Conservation (phyloP, 35 echinoderm and acorn worm species). For the Heliocidaris erythrogramma region DNA sequence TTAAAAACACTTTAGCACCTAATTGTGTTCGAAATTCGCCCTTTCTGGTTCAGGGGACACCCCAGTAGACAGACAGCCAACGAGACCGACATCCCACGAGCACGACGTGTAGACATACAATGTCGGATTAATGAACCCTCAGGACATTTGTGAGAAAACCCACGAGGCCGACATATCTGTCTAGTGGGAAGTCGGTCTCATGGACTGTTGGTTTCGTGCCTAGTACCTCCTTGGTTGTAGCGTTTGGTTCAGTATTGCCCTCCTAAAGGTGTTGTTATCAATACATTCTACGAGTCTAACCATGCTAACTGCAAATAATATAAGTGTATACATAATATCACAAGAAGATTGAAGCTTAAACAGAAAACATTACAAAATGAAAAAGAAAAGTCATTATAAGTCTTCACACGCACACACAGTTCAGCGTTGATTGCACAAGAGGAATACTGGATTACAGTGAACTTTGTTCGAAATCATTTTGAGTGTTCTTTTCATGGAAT, state of each 20-base stretch:
- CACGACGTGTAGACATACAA: too few species aligned
- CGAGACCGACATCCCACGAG: too few species aligned
- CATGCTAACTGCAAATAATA: background rate
- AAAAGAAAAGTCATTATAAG: background rate
- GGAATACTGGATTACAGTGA: background rate
- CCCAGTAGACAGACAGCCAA: too few species aligned
- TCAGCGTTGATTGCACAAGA: background rate
- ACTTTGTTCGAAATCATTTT: background rate
- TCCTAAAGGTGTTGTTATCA: background rate
- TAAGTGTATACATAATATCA: background rate
- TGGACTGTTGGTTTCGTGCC: too few species aligned
- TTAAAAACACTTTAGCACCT: too few species aligned
- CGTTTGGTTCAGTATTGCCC: background rate
- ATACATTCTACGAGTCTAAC: background rate
- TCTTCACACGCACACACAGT: background rate
- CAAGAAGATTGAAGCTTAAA: background rate
- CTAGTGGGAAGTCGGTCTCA: too few species aligned
- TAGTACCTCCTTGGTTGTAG: background rate
- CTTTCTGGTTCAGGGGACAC: too few species aligned
- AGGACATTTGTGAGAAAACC: background rate
- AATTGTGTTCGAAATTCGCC: too few species aligned
- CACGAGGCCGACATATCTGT: too few species aligned
- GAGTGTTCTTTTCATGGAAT: background rate
- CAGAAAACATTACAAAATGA: background rate
- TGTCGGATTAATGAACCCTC: background rate